Percentiles rank a stretch among this genome's conserved stretches.
These are phyloP conservation scores for Notospermus geniculatus DNA, from an alignment of 1,140 invertebrate genomes.

Conservation along the genomic window DNA sequence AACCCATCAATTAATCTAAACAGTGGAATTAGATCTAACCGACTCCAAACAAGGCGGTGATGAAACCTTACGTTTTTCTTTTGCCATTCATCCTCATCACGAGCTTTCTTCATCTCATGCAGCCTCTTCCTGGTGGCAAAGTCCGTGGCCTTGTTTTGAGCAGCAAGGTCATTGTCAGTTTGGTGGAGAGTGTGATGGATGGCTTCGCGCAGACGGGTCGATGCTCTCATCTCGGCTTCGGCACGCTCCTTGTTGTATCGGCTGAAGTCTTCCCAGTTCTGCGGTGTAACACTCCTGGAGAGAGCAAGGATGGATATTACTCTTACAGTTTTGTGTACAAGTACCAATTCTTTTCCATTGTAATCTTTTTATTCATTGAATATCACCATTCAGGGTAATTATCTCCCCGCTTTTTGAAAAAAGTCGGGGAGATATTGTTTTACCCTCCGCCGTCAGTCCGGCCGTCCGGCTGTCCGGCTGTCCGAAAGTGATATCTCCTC, in stretches of 20 bases:
- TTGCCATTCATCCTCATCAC: slow-evolving; percentile 84
- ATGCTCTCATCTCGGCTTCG: slow-evolving; percentile 73
- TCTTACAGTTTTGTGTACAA: not conserved
- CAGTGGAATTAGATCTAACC: too few species aligned
- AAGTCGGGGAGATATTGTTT: slow-evolving; percentile 64
- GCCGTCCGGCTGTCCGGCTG: too few species aligned
- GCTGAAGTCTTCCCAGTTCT: slow-evolving; percentile 78
- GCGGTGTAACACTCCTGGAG: slow-evolving; percentile 63
- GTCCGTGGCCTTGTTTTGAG: slow-evolving; percentile 76
- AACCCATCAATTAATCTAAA: too few species aligned
- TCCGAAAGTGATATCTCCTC: too few species aligned
- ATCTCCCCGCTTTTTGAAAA: not conserved
- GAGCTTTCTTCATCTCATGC: slow-evolving; percentile 77
- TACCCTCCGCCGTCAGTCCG: slow-evolving; percentile 70
- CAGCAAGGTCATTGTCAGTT: slow-evolving; percentile 71
- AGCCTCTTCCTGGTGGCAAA: slow-evolving; percentile 73
- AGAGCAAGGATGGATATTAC: not conserved
- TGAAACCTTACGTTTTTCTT: slow-evolving; percentile 66
- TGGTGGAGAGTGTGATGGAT: slow-evolving; percentile 69
- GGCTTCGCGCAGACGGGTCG: slow-evolving; percentile 71
- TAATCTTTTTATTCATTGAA: not conserved
- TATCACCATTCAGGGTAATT: not conserved
- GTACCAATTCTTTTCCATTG: not conserved
- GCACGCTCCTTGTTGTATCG: slow-evolving; percentile 70
- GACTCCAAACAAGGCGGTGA: too few species aligned